Conservation (phyloP, 2,797 vertebrate genomes). For the Arrhamphus sclerolepis region DNA sequence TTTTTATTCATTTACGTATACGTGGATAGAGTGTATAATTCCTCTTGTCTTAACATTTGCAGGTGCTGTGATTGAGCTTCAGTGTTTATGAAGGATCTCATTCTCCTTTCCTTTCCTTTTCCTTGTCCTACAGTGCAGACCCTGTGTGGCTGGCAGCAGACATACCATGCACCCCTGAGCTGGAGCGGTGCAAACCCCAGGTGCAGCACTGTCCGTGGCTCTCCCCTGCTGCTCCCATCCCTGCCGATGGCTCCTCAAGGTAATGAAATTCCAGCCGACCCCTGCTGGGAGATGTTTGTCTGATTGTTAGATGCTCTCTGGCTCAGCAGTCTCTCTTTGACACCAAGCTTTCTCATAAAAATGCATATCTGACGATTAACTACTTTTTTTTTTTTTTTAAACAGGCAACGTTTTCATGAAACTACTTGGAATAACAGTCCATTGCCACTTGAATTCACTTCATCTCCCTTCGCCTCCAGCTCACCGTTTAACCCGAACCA, state of each 20-base stretch:
- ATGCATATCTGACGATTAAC: no score
- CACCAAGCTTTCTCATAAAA: not conserved
- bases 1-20: not conserved
- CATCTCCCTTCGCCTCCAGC: conserved; percentile 78
- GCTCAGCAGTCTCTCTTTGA: not conserved
- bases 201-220: conserved; percentile 78
- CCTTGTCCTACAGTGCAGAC: conserved; percentile 80
- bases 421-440: conserved; percentile 48
- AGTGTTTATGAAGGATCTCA: not conserved
- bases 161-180: conserved; percentile 66
- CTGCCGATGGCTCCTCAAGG: conserved; percentile 74
- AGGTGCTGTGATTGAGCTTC: no score
- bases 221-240: conserved; percentile 74
- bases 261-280: conserved; percentile 51
- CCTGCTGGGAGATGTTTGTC: not conserved
- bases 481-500: conserved; percentile 78
- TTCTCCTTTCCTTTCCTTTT: conserved; percentile 4
- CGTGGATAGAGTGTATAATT: no score
- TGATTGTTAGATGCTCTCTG: not conserved
- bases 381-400: not conserved
- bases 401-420: conserved; percentile 61
- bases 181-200: conserved; percentile 84
- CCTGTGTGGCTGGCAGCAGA: conserved; percentile 81
- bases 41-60: no score
- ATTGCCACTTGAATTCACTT: conserved; percentile 75